Evolutionary conservation across 2,113 vertebrate genomes (phyloP), one percentile per base, ranked within the genome.

Genomic region (Gallinago media): DNA sequence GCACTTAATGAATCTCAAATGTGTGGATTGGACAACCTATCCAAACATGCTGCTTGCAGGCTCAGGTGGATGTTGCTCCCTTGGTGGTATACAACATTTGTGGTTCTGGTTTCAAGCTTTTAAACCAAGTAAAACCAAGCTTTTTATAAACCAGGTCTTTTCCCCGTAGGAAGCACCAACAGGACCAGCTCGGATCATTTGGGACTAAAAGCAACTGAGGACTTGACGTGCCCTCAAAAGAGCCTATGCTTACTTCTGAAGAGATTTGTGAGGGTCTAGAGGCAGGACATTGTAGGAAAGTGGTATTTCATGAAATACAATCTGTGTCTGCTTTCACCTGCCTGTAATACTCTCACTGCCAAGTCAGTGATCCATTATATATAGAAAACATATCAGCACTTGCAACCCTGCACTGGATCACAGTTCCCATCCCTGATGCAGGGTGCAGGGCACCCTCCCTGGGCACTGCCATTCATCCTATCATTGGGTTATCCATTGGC

Each of bases 371-470:
- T 65, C 31, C 8, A 7, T 44, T 63, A 50, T 12, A 55, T 7
- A 38, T 2, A 65, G 3, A 16, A 32, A 81, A n/a, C 0, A 0
- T 38, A 19, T 10, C 20, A 68, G 11, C 11, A 56, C 44, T 58
- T 65, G 12, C 9, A 84, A 4, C 12, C 34, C 50, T 61, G 23
- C 8, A 7, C 7, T 32, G 40, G 26, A 61, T 36, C 63, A 38
- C 16, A 61, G 3, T 31, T 78, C 36, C n/a, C 65, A 59, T 15
- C 15, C 32, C 38, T 55, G 22, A 5, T 1, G 3, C 25, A 58
- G n/a, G 38, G 34, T 47, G 4, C 50, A 63, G 40, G 16, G 3
- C 20, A 72, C 14, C 9, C 12, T 70, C 25, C 11, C 40, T 46
- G 46, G 25, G 42, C 55, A 71, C 4, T 20, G 40, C 29, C 40